Evolutionary conservation across 2,888 invertebrate species (phyloP).

Genomic region (Drosophila testacea): DNA sequence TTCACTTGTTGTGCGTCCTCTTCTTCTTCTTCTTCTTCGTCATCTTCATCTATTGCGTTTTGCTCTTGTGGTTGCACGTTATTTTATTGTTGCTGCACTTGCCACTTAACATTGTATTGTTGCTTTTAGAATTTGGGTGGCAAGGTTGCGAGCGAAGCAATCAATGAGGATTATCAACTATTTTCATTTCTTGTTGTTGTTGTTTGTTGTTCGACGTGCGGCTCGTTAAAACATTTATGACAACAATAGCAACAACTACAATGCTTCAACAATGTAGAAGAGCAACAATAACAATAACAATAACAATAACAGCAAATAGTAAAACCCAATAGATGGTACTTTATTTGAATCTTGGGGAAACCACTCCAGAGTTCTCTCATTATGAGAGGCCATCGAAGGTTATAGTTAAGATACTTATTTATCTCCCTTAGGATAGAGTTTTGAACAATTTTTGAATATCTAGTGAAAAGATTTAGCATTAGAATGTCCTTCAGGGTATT

Average conservation of each 20-base stretch:
- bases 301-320: conserved; percentile 1
- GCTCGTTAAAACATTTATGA: conserved; percentile 54
- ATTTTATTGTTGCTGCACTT: conserved; percentile 34
- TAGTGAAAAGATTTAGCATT: too few relatives aligned
- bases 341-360: conserved; percentile 1
- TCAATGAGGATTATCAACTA: conserved; percentile 77
- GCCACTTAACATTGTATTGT: conserved; percentile 53
- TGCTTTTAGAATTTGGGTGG: conserved; percentile 9
- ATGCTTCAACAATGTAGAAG: conserved; percentile 6
- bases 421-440: not conserved
- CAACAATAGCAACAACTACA: conserved; percentile 35
- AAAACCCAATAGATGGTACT: not conserved
- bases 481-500: conserved; percentile 8
- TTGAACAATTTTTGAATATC: too few relatives aligned
- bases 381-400: not conserved
- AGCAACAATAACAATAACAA: conserved; percentile 17
- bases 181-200: conserved; percentile 53
- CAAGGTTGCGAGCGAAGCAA: conserved; percentile 38
- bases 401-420: not conserved
- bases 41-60: conserved; percentile 13
- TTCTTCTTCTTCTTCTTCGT: not conserved
- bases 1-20: conserved; percentile 1
- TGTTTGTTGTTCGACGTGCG: conserved; percentile 30
- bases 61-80: conserved; percentile 16
- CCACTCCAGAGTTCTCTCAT: conserved; percentile 1